phyloP scores from a whole-genome alignment of 1,140 invertebrate species.

The Calycopis cecrops region DNA sequence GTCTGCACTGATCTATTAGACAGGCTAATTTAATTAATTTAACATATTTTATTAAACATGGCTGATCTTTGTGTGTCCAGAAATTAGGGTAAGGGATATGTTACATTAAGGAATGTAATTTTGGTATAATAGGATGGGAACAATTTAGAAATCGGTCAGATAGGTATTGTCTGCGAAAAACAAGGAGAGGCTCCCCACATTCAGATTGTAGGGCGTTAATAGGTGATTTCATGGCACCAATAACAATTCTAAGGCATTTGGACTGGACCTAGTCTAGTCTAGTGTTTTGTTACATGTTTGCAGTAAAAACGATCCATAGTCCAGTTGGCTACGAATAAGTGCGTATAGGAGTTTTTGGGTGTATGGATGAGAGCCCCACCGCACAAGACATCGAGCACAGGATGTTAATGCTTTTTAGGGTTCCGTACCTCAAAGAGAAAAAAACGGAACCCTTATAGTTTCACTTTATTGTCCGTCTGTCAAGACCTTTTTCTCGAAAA shows the following conservation, averaged over 20 bases:
- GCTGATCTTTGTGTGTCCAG: neutral
- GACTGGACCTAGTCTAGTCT: neutral
- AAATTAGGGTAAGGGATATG: neutral
- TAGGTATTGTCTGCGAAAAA: neutral
- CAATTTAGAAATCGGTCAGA: neutral
- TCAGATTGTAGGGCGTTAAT: neutral
- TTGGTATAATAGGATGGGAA: neutral
- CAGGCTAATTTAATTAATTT: neutral
- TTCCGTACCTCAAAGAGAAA: too few species aligned
- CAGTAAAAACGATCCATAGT: too few species aligned
- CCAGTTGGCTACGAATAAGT: too few species aligned
- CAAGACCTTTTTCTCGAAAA: too few species aligned
- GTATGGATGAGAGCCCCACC: neutral
- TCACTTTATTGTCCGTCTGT: too few species aligned
- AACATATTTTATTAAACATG: neutral
- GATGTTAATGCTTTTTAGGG: too few species aligned
- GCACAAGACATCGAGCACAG: neutral
- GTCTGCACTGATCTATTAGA: neutral
- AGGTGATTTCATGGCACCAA: constrained; percentile 1
- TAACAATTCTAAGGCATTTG: constrained; percentile 2
- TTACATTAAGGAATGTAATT: neutral
- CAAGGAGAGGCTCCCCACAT: neutral
- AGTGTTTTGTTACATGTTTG: neutral
- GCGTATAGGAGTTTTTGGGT: neutral
- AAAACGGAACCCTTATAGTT: too few species aligned